Evolutionary conservation across 2,888 invertebrate species (phyloP).

Genomic region (Acanthoscelides obtectus): DNA sequence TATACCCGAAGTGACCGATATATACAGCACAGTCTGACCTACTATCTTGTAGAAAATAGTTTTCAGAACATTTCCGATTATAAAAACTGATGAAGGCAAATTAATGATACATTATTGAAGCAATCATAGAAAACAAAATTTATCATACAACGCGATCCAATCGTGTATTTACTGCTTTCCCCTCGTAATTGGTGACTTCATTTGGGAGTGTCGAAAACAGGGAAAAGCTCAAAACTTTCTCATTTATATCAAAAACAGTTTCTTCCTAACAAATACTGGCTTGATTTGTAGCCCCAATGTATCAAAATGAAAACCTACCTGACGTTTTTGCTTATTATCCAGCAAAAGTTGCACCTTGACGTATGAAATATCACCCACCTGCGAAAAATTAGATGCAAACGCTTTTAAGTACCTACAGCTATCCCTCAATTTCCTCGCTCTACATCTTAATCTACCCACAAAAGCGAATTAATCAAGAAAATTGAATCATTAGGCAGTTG

Average conservation of each 20-base stretch:
- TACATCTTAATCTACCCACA: not conserved
- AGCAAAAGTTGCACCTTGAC: not conserved
- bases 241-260: not conserved
- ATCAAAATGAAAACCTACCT: not conserved
- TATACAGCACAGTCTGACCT: too few species aligned
- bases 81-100: too few species aligned
- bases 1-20: too few species aligned
- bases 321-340: not conserved
- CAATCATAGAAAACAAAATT: too few species aligned
- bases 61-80: too few species aligned
- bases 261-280: not conserved
- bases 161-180: too few species aligned
- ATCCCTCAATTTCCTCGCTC: not conserved
- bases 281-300: not conserved
- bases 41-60: too few species aligned
- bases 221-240: too few species aligned
- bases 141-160: too few species aligned
- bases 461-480: not conserved
- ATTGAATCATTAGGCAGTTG: not conserved
- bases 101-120: too few species aligned
- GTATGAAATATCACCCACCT: not conserved
- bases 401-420: not conserved
- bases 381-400: not conserved
- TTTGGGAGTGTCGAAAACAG: too few species aligned
- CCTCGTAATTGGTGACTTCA: too few species aligned